Conservation (phyloP, 2,888 invertebrate genomes). For the Vandiemenella viatica region DNA sequence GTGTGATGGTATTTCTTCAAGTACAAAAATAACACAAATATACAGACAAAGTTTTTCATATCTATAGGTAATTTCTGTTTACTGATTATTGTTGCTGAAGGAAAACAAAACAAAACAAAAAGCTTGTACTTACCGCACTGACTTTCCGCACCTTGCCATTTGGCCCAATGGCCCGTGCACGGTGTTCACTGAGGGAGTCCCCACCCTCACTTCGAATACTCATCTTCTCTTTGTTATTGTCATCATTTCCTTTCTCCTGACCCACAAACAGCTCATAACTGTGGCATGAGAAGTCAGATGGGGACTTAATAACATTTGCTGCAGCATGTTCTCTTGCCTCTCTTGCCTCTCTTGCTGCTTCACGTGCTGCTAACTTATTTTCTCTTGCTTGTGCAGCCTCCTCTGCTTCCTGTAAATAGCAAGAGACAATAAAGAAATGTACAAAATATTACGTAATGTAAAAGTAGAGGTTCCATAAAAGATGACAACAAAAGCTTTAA, state of each 20-base stretch:
- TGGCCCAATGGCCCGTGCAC: constrained; percentile 20
- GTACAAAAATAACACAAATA: too few species aligned
- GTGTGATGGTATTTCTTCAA: too few species aligned
- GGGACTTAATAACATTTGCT: constrained; percentile 65
- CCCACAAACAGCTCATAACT: constrained; percentile 85
- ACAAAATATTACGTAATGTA: background rate
- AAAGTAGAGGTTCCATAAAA: too few species aligned
- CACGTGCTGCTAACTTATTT: constrained; percentile 44
- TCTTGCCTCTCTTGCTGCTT: constrained; percentile 21
- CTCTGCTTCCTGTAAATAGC: constrained; percentile 56
- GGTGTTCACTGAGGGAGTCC: constrained; percentile 79
- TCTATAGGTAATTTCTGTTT: too few species aligned
- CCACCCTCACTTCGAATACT: constrained; percentile 73
- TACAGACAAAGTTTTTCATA: too few species aligned
- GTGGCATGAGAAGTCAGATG: constrained; percentile 80
- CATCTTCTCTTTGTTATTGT: constrained; percentile 83
- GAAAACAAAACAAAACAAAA: too few species aligned
- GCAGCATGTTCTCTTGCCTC: constrained; percentile 37
- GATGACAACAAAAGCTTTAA: too few species aligned
- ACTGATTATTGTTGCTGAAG: too few species aligned
- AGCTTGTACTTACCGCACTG: constrained; percentile 64
- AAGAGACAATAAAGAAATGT: background rate
- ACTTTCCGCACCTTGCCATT: constrained; percentile 68
- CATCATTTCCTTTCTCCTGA: constrained; percentile 74
- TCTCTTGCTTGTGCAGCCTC: constrained; percentile 59